These are phyloP conservation scores for Spongilla lacustris DNA, from an alignment of 37 sponge, comb jelly and placozoan species.

Conservation along the genomic window DNA sequence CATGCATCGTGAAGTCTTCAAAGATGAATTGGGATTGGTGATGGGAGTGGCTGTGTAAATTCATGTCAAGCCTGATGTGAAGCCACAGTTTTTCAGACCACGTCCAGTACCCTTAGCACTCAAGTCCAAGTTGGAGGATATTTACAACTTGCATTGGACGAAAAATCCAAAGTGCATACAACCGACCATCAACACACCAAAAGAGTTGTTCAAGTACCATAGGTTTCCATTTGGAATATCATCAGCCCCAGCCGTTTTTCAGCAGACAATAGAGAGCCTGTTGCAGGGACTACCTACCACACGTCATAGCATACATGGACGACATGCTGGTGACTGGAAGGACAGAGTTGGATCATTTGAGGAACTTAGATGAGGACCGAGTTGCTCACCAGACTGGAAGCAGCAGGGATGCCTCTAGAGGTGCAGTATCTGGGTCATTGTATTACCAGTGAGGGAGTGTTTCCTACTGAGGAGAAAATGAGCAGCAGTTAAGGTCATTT, in stretches of 20 bases:
- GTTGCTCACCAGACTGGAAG: slow-evolving; percentile 3
- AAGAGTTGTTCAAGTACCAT: slow-evolving; percentile 7
- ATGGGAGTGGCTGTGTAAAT: slow-evolving; percentile 7
- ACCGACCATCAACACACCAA: slow-evolving; percentile 32
- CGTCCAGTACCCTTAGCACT: neutral
- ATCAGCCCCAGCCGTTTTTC: slow-evolving; percentile 46
- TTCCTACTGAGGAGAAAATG: neutral
- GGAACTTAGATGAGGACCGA: slow-evolving; percentile 10
- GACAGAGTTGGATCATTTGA: slow-evolving; percentile 5
- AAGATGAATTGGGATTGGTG: slow-evolving; percentile 21
- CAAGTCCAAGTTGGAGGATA: slow-evolving; percentile 10
- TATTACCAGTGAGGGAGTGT: slow-evolving; percentile 7
- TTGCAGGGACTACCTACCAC: slow-evolving; percentile 8
- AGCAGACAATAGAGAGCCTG: slow-evolving; percentile 14
- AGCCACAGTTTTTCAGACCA: slow-evolving; percentile 15
- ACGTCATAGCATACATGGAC: slow-evolving; percentile 29
- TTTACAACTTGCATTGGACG: slow-evolving; percentile 26
- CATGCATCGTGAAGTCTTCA: slow-evolving; percentile 8
- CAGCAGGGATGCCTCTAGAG: slow-evolving; percentile 8
- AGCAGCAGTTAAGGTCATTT: neutral
- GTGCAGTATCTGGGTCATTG: slow-evolving; percentile 10
- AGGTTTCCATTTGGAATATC: slow-evolving; percentile 40
- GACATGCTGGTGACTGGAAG: slow-evolving; percentile 30
- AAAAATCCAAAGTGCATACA: slow-evolving; percentile 22
- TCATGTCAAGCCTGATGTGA: slow-evolving; percentile 14